These are phyloP conservation scores for Tokudaia muenninki DNA, from an alignment of 2,797 vertebrate genomes.

Conservation along the genomic window DNA sequence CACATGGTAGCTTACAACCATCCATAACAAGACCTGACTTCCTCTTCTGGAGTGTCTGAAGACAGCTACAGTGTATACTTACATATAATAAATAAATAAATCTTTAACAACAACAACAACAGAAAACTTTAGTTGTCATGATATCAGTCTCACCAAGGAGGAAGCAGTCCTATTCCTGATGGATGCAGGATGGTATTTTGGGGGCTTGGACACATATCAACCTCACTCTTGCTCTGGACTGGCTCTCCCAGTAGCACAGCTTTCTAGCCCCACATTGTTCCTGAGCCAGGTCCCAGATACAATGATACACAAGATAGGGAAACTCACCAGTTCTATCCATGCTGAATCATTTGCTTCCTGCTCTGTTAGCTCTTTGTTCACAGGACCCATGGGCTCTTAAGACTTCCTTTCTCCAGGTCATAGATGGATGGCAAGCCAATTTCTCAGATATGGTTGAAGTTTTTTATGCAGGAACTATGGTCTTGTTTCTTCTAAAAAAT, in stretches of 20 bases:
- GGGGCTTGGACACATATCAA: not conserved
- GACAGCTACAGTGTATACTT: too few species aligned
- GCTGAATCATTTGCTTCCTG: not conserved
- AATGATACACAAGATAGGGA: not conserved
- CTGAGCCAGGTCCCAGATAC: not conserved
- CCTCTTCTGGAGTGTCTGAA: too few species aligned
- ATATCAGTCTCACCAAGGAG: not conserved
- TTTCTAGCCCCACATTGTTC: too few species aligned
- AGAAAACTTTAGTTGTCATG: not conserved
- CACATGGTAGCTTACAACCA: too few species aligned
- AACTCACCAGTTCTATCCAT: not conserved
- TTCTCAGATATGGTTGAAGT: not conserved
- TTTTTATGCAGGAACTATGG: not conserved
- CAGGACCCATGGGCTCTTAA: not conserved
- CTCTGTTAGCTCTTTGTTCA: not conserved
- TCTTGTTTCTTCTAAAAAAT: slow-evolving; percentile 3
- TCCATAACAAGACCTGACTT: too few species aligned
- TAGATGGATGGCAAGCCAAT: not conserved
- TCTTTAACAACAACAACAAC: too few species aligned
- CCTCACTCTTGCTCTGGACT: not conserved
- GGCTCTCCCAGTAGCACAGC: too few species aligned
- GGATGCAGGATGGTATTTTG: too few species aligned
- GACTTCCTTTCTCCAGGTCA: not conserved
- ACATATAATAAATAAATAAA: too few species aligned
- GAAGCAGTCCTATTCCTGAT: too few species aligned